Percentiles rank a stretch among this genome's conserved stretches.
Evolutionary conservation across 1,140 invertebrate species (phyloP).

Genomic region (Pristionchus pacificus): DNA sequence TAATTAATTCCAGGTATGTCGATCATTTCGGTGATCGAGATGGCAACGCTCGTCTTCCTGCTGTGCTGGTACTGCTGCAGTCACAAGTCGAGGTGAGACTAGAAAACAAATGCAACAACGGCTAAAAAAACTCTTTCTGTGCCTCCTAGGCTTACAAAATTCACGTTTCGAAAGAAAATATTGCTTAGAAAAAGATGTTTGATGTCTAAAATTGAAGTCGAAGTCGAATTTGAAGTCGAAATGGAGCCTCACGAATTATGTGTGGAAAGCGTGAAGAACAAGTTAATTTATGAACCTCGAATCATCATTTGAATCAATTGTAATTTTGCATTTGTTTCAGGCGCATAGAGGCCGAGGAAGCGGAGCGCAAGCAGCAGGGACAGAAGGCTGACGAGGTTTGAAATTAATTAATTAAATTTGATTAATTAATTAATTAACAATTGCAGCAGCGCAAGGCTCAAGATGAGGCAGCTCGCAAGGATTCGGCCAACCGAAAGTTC

Average conservation of each 20-base stretch:
- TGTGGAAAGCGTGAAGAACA: conserved; percentile 23
- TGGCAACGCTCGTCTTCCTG: conserved; percentile 22
- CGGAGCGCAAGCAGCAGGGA: conserved; percentile 5
- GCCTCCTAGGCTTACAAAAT: not conserved
- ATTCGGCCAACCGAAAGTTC: no score
- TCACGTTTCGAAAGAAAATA: not conserved
- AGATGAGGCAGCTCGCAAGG: no score
- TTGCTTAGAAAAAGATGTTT: not conserved
- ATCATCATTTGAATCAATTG: not conserved
- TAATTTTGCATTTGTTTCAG: no score
- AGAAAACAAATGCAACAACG: conserved; percentile 4
- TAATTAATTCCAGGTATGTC: conserved; percentile 17
- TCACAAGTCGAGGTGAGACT: not conserved
- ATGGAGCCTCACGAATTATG: conserved; percentile 17
- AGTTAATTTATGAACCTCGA: conserved; percentile 3
- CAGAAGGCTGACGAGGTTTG: conserved; percentile 6
- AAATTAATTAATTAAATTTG: no score
- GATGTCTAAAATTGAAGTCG: conserved; percentile 2
- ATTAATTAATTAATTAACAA: no score
- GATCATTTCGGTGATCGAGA: conserved; percentile 35
- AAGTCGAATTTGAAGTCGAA: conserved; percentile 8
- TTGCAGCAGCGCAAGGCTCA: no score
- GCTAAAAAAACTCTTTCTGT: not conserved
- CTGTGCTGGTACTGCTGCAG: conserved; percentile 32
- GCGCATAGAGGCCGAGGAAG: conserved; percentile 6